A percentile compares a stretch with the other conserved stretches of the same genome.
These are phyloP conservation scores for Erebia aethiops DNA, from an alignment of 2,888 invertebrate genomes.

Conservation along the genomic window DNA sequence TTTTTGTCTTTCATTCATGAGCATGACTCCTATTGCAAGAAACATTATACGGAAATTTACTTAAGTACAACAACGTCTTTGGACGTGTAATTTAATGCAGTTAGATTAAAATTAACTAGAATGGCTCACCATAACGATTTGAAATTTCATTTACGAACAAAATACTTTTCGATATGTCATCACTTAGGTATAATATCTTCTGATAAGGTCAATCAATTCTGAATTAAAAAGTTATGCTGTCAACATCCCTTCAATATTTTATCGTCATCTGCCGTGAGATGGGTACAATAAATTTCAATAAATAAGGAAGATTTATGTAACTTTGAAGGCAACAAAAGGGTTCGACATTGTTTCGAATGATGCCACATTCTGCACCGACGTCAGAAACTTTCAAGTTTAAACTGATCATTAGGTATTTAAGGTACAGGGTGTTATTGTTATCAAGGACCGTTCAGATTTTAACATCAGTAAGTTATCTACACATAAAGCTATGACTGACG, in stretches of 20 bases:
- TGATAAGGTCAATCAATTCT: neutral
- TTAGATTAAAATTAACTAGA: neutral
- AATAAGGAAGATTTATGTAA: neutral
- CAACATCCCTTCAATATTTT: neutral
- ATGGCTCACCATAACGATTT: too few relatives aligned
- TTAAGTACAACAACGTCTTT: too few relatives aligned
- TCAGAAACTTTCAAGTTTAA: neutral
- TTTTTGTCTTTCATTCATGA: too few relatives aligned
- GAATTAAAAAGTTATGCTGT: neutral
- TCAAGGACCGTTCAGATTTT: too few relatives aligned
- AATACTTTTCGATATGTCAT: neutral
- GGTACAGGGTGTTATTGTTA: neutral
- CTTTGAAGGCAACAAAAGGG: neutral
- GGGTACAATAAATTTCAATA: neutral
- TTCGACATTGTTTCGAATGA: constrained; percentile 18
- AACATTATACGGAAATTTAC: too few relatives aligned
- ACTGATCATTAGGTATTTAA: neutral
- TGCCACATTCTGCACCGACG: neutral
- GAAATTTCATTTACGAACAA: neutral
- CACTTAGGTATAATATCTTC: too few relatives aligned
- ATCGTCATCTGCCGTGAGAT: neutral
- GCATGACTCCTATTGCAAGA: too few relatives aligned
- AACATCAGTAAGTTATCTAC: too few relatives aligned
- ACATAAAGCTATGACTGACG: too few relatives aligned
- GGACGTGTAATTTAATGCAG: too few relatives aligned